Evolutionary conservation across 2,797 vertebrate genomes (phyloP).

Genomic region (Spatula clypeata): DNA sequence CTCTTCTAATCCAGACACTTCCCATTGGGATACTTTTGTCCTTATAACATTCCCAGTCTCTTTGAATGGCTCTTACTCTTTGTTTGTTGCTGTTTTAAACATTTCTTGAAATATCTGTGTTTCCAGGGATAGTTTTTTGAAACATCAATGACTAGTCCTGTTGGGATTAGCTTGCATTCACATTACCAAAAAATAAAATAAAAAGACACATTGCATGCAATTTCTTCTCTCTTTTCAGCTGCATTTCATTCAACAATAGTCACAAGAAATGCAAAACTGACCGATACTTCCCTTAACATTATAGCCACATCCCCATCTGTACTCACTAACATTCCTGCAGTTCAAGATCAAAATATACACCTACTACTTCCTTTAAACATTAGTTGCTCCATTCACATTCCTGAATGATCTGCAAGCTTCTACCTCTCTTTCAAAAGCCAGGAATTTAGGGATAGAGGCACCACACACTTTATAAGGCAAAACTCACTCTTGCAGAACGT

Average conservation of each 20-base stretch:
- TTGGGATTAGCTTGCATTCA: background rate
- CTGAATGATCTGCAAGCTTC: rapidly evolving
- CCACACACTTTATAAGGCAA: rapidly evolving
- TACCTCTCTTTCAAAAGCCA: background rate
- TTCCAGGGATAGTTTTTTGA: background rate
- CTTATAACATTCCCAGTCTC: background rate
- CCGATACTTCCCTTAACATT: background rate
- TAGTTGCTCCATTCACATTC: background rate
- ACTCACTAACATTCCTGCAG: background rate
- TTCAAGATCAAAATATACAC: background rate
- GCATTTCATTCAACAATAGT: background rate
- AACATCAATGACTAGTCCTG: background rate
- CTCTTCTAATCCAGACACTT: background rate
- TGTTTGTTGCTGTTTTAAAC: background rate
- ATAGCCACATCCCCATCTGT: background rate
- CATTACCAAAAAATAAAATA: background rate
- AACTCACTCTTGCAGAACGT: rapidly evolving
- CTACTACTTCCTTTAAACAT: background rate
- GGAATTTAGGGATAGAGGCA: background rate
- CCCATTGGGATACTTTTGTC: background rate
- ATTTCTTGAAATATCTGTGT: background rate
- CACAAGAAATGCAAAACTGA: background rate
- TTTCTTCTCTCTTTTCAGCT: background rate
- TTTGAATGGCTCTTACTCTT: background rate
- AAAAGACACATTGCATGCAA: background rate